Evolutionary conservation across 1,140 invertebrate genomes (phyloP).

Genomic region (Brachionus paranguensis): DNA sequence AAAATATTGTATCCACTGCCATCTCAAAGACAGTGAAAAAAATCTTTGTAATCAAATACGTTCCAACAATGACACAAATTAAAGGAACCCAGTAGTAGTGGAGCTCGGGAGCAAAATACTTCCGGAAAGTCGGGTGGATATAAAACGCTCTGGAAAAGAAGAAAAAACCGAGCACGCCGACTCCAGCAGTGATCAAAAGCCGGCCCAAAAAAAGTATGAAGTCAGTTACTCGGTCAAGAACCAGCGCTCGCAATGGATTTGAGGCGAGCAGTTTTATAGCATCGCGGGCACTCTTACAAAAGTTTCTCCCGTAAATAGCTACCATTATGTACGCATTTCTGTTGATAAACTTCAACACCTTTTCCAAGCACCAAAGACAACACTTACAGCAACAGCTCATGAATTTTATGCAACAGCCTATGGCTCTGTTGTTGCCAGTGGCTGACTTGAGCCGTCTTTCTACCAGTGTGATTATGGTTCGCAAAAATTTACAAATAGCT

Average conservation of each 20-base stretch:
- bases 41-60: constrained; percentile 70
- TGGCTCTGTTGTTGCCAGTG: not conserved
- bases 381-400: constrained; percentile 34
- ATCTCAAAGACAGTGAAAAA: constrained; percentile 91
- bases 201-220: constrained; percentile 85
- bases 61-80: constrained; percentile 42
- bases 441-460: constrained; percentile 17
- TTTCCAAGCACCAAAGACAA: constrained; percentile 39
- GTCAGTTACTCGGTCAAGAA: constrained; percentile 83
- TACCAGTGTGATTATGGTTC: constrained; percentile 59
- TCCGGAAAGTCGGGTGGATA: not conserved
- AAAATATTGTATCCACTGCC: constrained; percentile 88
- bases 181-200: constrained; percentile 68
- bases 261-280: constrained; percentile 82
- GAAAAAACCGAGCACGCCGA: constrained; percentile 54
- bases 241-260: constrained; percentile 74
- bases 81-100: constrained; percentile 35
- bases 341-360: constrained; percentile 36
- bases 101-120: constrained; percentile 35
- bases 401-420: not conserved
- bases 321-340: constrained; percentile 40
- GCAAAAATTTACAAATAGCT: constrained; percentile 77
- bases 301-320: constrained; percentile 84
- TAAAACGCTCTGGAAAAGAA: constrained; percentile 11
- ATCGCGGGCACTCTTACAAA: constrained; percentile 78